These are phyloP conservation scores for Acrossocheilus fasciatus DNA, from an alignment of 2,797 vertebrate species.

Conservation along the genomic window DNA sequence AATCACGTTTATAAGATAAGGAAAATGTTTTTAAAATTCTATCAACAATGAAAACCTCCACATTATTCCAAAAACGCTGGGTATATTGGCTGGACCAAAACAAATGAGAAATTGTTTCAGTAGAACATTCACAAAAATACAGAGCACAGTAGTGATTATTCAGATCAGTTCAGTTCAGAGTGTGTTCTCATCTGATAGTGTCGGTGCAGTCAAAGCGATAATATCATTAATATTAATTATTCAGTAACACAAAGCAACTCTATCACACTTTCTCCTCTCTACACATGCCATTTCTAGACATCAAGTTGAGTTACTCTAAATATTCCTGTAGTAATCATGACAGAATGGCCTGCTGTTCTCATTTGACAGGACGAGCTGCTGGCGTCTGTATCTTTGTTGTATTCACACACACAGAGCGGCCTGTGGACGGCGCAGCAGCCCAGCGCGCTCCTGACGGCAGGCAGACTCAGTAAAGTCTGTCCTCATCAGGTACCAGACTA, in stretches of 20 bases:
- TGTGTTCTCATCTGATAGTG: too few relatives aligned
- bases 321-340: neutral
- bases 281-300: neutral
- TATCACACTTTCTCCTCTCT: neutral
- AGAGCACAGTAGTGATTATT: too few relatives aligned
- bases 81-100: too few relatives aligned
- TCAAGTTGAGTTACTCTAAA: neutral
- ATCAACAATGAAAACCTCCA: too few relatives aligned
- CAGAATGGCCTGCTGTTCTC: neutral
- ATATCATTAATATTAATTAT: neutral
- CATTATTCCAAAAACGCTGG: too few relatives aligned
- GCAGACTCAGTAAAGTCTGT: conserved; percentile 93
- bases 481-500: conserved; percentile 89
- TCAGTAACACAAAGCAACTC: neutral
- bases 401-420: conserved; percentile 86
- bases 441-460: conserved; percentile 86
- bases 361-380: conserved; percentile 77
- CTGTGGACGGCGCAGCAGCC: conserved; percentile 79
- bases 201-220: neutral
- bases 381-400: conserved; percentile 85
- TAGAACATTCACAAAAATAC: too few relatives aligned
- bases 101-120: too few relatives aligned
- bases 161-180: too few relatives aligned
- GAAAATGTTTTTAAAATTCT: too few relatives aligned
- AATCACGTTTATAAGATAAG: too few relatives aligned